Conservation (phyloP, 1,140 invertebrate species). For the Whitmania pigra region DNA sequence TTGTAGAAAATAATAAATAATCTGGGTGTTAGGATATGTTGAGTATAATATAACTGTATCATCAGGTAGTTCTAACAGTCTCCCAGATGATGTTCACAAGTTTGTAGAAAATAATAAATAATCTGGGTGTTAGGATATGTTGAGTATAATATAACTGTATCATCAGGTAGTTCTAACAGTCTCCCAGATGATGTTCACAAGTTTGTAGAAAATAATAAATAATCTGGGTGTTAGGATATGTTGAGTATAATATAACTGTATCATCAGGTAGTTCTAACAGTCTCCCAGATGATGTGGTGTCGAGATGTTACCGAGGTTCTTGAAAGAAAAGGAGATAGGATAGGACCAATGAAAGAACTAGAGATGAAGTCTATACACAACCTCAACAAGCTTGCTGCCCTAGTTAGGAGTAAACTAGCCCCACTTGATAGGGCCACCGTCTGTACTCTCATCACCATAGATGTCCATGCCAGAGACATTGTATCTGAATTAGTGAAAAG, state of each 20-base stretch:
- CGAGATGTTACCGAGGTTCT: conserved; percentile 59
- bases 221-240: too few relatives aligned
- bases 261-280: conserved; percentile 55
- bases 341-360: conserved; percentile 51
- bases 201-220: too few relatives aligned
- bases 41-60: too few relatives aligned
- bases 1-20: too few relatives aligned
- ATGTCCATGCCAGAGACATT: conserved; percentile 73
- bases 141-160: too few relatives aligned
- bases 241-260: neutral
- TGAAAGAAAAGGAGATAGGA: conserved; percentile 40
- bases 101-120: too few relatives aligned
- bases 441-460: conserved; percentile 70
- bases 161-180: too few relatives aligned
- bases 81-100: too few relatives aligned
- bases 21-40: too few relatives aligned
- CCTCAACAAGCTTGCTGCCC: conserved; percentile 60
- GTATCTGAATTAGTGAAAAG: conserved; percentile 54
- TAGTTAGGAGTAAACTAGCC: conserved; percentile 59
- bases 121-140: too few relatives aligned
- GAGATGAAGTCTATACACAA: conserved; percentile 54
- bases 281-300: conserved; percentile 76
- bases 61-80: too few relatives aligned
- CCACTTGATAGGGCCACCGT: conserved; percentile 59
- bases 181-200: too few relatives aligned